These are phyloP conservation scores for Drosophila nebulosa DNA, from an alignment of 1,140 invertebrate genomes.

Conservation along the genomic window DNA sequence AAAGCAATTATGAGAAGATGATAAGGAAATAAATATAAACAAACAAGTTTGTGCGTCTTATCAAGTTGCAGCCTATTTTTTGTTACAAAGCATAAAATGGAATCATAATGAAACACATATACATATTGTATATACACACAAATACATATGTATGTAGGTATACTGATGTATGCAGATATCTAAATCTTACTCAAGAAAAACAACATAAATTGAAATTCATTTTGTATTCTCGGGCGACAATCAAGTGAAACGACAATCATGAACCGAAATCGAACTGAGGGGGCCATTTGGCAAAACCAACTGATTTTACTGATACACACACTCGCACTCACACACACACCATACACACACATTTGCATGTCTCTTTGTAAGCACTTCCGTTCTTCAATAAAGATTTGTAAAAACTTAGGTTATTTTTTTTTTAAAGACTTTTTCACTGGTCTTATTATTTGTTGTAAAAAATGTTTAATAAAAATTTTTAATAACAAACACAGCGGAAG, in stretches of 20 bases:
- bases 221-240: conserved; percentile 40
- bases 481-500: conserved; percentile 48
- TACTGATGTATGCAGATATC: neutral
- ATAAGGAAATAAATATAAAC: too few relatives aligned
- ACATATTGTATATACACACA: too few relatives aligned
- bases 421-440: neutral
- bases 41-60: too few relatives aligned
- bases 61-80: too few relatives aligned
- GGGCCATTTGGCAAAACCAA: conserved; percentile 34
- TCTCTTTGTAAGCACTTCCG: conserved; percentile 24
- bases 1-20: too few relatives aligned
- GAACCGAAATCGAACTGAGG: too few relatives aligned
- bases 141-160: too few relatives aligned
- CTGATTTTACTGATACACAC: conserved; percentile 15
- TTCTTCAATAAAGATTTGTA: conserved; percentile 10
- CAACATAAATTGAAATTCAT: conserved; percentile 44
- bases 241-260: neutral
- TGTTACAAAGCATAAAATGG: too few relatives aligned
- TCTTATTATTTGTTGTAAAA: neutral
- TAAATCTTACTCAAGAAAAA: conserved; percentile 13
- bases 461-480: neutral
- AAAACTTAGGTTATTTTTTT: neutral
- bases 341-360: neutral
- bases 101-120: too few relatives aligned
- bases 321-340: neutral